Evolutionary conservation across 2,797 vertebrate genomes (phyloP).

Genomic region (Acipenser ruthenus): DNA sequence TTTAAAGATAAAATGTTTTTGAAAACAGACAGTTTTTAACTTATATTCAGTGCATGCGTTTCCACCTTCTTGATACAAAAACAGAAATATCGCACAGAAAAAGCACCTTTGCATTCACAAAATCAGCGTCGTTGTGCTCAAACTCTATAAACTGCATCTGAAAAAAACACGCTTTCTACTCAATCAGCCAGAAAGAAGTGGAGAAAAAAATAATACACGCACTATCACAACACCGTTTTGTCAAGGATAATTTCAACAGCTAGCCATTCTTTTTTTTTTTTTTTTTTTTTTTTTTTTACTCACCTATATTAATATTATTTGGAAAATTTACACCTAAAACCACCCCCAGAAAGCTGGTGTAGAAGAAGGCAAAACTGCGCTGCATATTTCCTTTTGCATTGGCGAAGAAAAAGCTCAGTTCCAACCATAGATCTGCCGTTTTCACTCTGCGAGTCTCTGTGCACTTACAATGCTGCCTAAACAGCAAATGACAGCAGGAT

Average conservation of each 20-base stretch:
- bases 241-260: neutral
- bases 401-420: constrained; percentile 85
- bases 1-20: no score
- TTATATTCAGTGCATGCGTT: no score
- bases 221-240: neutral
- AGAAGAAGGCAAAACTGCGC: constrained; percentile 95
- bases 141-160: no score
- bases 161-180: constrained; percentile 7
- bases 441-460: constrained; percentile 41
- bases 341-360: constrained; percentile 95
- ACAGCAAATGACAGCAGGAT: constrained; percentile 61
- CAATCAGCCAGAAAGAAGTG: neutral
- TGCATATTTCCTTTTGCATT: constrained; percentile 99
- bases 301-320: constrained; percentile 99
- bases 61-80: no score
- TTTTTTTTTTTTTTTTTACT: constrained; percentile 43
- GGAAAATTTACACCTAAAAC: constrained; percentile 97
- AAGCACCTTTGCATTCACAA: no score
- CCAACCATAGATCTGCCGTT: constrained; percentile 77
- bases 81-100: no score
- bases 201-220: no score
- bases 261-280: neutral
- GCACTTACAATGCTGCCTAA: constrained; percentile 65
- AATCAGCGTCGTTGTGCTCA: no score
- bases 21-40: no score